Evolutionary conservation across 2,888 invertebrate genomes (phyloP).

Genomic region (Drosophila yooni): DNA sequence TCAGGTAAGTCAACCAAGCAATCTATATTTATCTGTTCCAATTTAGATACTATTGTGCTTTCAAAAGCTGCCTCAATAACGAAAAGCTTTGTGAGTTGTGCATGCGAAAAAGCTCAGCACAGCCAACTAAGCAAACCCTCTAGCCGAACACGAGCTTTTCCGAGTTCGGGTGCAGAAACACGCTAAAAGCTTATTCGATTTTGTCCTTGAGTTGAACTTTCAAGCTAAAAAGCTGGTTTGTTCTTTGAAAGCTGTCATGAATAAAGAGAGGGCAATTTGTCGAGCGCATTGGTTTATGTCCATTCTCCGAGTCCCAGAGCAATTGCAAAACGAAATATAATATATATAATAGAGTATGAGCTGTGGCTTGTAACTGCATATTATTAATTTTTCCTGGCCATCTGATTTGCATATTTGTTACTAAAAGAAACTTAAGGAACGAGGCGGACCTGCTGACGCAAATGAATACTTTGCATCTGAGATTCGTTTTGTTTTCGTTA

Average conservation of each 20-base stretch:
- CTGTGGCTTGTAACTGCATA: too few species aligned
- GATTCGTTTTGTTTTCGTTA: background rate
- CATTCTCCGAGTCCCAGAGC: background rate
- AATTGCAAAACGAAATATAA: background rate
- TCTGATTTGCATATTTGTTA: background rate
- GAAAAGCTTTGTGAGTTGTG: background rate
- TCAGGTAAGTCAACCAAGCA: conserved; percentile 87
- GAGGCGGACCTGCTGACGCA: background rate
- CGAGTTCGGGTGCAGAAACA: background rate
- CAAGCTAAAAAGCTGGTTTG: conserved; percentile 1
- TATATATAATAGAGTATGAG: background rate
- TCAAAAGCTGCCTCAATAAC: conserved; percentile 8
- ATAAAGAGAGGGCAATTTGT: background rate
- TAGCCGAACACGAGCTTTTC: background rate
- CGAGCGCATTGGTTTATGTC: background rate
- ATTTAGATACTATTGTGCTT: conserved; percentile 8
- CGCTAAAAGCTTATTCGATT: conserved; percentile 3
- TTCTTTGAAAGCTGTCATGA: background rate
- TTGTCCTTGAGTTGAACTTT: background rate
- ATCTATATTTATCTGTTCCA: background rate
- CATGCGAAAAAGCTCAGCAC: conserved; percentile 8
- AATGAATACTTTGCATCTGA: background rate
- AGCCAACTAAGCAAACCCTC: background rate
- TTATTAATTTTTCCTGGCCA: background rate
- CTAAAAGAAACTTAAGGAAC: background rate